phyloP scores from a whole-genome alignment of 2,113 vertebrate genomes.

The Xenopus laevis region DNA sequence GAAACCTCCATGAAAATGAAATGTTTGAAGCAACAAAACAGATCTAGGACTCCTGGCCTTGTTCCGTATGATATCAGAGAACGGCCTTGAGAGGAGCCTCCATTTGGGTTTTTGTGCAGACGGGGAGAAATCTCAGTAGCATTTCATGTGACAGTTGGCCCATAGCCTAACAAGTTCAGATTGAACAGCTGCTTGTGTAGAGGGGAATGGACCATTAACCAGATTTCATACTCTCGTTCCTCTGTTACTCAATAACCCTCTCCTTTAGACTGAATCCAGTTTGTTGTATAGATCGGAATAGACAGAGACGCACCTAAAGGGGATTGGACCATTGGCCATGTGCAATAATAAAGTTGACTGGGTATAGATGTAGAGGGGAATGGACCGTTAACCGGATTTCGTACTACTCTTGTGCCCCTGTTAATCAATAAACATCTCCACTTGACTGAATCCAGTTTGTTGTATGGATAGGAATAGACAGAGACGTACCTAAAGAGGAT shows the following conservation, averaged over 20 bases:
- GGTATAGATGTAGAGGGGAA: slow-evolving; percentile 12
- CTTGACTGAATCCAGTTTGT: slow-evolving; percentile 22
- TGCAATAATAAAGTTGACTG: no score
- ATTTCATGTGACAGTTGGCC: slow-evolving; percentile 32
- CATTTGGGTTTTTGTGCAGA: no score
- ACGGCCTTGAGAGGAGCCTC: no score
- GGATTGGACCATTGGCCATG: not conserved
- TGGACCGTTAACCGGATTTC: slow-evolving; percentile 29
- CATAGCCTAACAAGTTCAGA: slow-evolving; percentile 31
- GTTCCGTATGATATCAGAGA: no score
- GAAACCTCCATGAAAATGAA: no score
- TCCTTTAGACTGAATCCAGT: slow-evolving; percentile 15
- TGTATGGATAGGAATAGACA: not conserved
- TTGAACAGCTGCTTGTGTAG: slow-evolving; percentile 35
- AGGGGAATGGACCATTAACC: slow-evolving; percentile 32
- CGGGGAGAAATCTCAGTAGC: no score
- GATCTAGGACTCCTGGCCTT: no score
- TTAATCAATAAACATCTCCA: slow-evolving; percentile 11
- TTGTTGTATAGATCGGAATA: not conserved
- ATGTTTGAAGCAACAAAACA: no score
- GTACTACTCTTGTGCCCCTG: not conserved
- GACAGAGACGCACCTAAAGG: no score
- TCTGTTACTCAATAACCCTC: slow-evolving; percentile 6
- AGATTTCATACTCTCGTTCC: slow-evolving; percentile 1
- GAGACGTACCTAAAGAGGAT: no score